A percentile compares a stretch with the other conserved stretches of the same genome.
Evolutionary conservation across 2,888 invertebrate genomes (phyloP).

Genomic region (Amaurobius ferox): DNA sequence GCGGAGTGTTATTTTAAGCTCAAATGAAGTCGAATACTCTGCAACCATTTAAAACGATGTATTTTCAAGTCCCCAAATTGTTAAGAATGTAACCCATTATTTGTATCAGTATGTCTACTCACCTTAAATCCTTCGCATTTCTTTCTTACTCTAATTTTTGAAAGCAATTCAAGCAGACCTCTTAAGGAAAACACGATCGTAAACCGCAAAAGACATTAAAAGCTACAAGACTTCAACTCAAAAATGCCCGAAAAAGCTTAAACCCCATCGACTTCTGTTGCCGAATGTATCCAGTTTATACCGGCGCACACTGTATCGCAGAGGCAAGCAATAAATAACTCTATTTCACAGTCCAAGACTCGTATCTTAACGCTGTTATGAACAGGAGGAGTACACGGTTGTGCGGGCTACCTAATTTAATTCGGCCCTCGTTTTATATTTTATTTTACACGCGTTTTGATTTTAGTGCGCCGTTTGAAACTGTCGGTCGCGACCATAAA

Average conservation of each 20-base stretch:
- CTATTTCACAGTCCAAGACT: slow-evolving; percentile 46
- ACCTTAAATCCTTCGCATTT: too few species aligned
- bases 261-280: background rate
- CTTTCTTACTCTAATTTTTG: too few species aligned
- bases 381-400: background rate
- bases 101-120: too few species aligned
- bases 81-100: too few species aligned
- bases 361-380: slow-evolving; percentile 40
- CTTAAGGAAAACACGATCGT: too few species aligned
- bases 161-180: too few species aligned
- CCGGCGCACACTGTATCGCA: background rate
- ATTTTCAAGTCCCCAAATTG: too few species aligned
- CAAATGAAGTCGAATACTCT: too few species aligned
- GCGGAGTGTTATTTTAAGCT: too few species aligned
- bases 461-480: slow-evolving; percentile 60
- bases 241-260: background rate
- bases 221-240: background rate
- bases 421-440: slow-evolving; percentile 63
- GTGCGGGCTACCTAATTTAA: slow-evolving; percentile 54
- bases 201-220: slow-evolving; percentile 5
- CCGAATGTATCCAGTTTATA: background rate
- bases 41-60: too few species aligned
- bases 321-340: slow-evolving; percentile 53
- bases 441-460: slow-evolving; percentile 71
- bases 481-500: slow-evolving; percentile 52